Percentiles rank a stretch among this genome's conserved stretches.
These are phyloP conservation scores for Rhinophrynus dorsalis DNA, from an alignment of 2,797 vertebrate genomes.

Conservation along the genomic window DNA sequence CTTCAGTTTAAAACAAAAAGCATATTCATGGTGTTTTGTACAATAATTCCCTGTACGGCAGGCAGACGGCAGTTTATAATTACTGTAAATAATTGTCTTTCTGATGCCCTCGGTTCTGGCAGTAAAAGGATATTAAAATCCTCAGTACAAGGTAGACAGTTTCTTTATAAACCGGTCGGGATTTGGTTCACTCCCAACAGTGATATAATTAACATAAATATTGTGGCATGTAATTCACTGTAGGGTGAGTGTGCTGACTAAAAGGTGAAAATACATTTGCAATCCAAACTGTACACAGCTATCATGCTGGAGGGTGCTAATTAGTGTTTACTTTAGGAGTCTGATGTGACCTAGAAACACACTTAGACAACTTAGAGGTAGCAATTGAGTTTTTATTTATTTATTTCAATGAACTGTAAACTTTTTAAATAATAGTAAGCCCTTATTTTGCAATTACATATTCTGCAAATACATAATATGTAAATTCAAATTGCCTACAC, in stretches of 20 bases:
- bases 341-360: background rate
- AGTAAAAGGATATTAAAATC: background rate
- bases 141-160: background rate
- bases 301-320: slow-evolving; percentile 15
- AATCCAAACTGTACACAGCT: slow-evolving; percentile 26
- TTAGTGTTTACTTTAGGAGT: slow-evolving; percentile 10
- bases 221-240: slow-evolving; percentile 8
- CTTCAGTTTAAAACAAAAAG: background rate
- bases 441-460: too few species aligned
- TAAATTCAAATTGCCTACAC: too few species aligned
- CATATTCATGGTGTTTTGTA: background rate
- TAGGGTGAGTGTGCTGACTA: background rate
- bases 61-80: background rate
- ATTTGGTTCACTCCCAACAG: background rate
- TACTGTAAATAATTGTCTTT: background rate
- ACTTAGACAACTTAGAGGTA: too few species aligned
- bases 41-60: background rate
- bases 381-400: too few species aligned
- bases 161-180: background rate
- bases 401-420: too few species aligned
- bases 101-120: background rate
- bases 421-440: too few species aligned
- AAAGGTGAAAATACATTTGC: slow-evolving; percentile 2
- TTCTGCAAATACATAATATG: too few species aligned
- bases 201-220: background rate